A percentile compares a stretch with the other conserved stretches of the same genome.
Evolutionary conservation across 2,888 invertebrate species (phyloP).

Genomic region (Drosophila heteroneura): DNA sequence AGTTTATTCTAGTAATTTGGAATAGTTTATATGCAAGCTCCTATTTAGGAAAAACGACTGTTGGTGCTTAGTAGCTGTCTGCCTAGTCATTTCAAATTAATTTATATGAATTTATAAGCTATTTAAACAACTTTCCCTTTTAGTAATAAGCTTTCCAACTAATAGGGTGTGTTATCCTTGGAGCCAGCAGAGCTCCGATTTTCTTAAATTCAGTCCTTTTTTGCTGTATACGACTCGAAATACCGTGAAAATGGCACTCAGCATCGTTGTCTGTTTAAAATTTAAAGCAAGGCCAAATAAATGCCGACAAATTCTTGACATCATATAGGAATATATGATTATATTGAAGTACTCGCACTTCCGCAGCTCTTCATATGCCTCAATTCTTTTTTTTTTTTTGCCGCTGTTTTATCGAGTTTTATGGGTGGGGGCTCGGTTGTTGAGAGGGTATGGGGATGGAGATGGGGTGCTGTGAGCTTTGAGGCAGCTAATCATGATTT

Average conservation of each 20-base stretch:
- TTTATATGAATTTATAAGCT: background rate
- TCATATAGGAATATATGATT: conserved; percentile 45
- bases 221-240: background rate
- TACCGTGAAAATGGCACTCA: background rate
- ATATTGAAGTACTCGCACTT: conserved; percentile 38
- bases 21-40: no score
- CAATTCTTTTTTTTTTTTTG: conserved; percentile 13
- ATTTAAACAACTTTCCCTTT: no score
- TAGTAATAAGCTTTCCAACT: no score
- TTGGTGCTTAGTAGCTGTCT: no score
- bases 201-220: background rate
- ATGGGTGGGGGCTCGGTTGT: background rate
- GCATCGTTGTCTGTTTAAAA: conserved; percentile 11
- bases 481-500: conserved; percentile 78
- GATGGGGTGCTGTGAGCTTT: conserved; percentile 33
- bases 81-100: background rate
- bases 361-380: conserved; percentile 20
- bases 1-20: no score
- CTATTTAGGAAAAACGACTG: no score
- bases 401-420: conserved; percentile 24
- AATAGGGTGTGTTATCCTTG: background rate
- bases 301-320: conserved; percentile 20
- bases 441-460: background rate
- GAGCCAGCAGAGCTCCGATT: background rate
- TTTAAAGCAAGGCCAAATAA: conserved; percentile 34